Evolutionary conservation across 2,888 invertebrate species (phyloP).

Genomic region (Minunthozetes semirufus): DNA sequence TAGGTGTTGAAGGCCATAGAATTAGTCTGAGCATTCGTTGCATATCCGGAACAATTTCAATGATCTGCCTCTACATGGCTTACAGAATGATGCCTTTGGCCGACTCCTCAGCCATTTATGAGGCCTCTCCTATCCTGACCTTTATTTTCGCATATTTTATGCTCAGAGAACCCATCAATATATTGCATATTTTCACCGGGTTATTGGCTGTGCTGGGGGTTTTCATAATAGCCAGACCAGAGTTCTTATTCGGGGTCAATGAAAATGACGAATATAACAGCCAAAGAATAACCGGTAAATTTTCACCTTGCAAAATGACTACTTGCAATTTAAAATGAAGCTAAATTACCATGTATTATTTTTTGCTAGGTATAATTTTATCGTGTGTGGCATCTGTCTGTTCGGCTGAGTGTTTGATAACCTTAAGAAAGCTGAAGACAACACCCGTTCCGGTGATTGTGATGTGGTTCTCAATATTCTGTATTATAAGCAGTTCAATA

Average conservation of each 20-base stretch:
- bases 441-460: slow-evolving; percentile 30
- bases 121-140: slow-evolving; percentile 84
- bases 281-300: too few species aligned
- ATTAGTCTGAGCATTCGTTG: slow-evolving; percentile 25
- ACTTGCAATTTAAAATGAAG: too few species aligned
- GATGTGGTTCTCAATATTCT: slow-evolving; percentile 28
- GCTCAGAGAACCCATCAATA: slow-evolving; percentile 75
- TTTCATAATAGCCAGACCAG: slow-evolving; percentile 73
- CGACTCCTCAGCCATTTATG: slow-evolving; percentile 80
- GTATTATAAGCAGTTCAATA: slow-evolving; percentile 3
- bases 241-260: slow-evolving; percentile 64
- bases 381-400: slow-evolving; percentile 22
- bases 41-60: slow-evolving; percentile 24
- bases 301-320: too few species aligned
- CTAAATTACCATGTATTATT: too few species aligned
- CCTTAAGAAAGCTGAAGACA: slow-evolving; percentile 33
- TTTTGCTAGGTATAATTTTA: slow-evolving; percentile 21
- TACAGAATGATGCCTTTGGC: slow-evolving; percentile 68
- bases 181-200: slow-evolving; percentile 68
- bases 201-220: slow-evolving; percentile 75
- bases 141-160: slow-evolving; percentile 60
- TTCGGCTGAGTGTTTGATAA: slow-evolving; percentile 25
- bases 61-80: slow-evolving; percentile 9
- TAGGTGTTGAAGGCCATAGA: too few species aligned
- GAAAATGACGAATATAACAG: too few species aligned